Evolutionary conservation across 2,888 invertebrate species (phyloP), one percentile per base, ranked within the genome.

Genomic region (Diaprepes abbreviatus): DNA sequence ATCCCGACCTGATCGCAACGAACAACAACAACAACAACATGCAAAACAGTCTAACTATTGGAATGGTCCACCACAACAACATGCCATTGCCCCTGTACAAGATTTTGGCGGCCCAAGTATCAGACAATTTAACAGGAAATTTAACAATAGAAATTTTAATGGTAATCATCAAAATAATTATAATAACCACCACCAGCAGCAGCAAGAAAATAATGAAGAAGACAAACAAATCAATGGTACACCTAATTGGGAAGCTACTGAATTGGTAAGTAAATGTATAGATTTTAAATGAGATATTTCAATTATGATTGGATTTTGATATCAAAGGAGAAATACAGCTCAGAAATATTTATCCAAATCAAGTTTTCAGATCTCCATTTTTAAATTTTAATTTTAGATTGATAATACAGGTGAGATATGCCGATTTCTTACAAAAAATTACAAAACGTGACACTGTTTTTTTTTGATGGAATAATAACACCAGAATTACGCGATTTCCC

Each of bases 181-280:
- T 19, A 17, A 50, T 10, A 43, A 57, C 83, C 81, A 84, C 84
- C 82, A 85, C 83, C 70, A 87, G 40, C 72, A 74, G 21, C 74
- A 85, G 85, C 77, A 85, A 78, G 74, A 84, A 84, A 76, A 85
- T 33, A 70, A 67, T 6, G 57, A 70, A 19, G 66, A 74, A 36
- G 36, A 64, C 5, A 17, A 59, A 17, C 12, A 10, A 16, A 43
- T 57, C 88, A 43, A 48, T 35, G 78, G 75, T 87, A 72, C 89
- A 88, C 96, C 96, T 3, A 89, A 89, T 74, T 98, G 97, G 97
- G 94, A 96, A 75, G 78, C 91, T 74, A 83, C 85, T 43, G 84
- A 85, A 62, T 86, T 98, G 73, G 70, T 66, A 58, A 24, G 57
- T 63, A 14, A 21, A 19, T 1, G 10, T n/a, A n/a, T n/a, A n/a